Conservation (phyloP, 2,888 invertebrate genomes). For the Cerastis rubricosa region DNA sequence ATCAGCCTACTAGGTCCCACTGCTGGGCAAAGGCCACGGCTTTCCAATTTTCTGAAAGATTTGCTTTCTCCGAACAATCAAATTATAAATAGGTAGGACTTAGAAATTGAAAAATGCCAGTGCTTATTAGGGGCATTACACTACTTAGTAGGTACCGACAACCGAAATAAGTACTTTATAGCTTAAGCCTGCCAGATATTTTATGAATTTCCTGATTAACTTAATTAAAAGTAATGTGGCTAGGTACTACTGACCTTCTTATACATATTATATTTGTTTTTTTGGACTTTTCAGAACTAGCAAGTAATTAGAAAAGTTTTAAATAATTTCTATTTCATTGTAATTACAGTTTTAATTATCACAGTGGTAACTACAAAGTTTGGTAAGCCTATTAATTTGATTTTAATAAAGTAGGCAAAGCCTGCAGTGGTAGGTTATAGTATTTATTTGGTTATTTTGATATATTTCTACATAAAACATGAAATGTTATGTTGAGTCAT, state of each 20-base stretch:
- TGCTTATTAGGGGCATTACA: no score
- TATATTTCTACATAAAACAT: not conserved
- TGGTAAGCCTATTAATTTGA: conserved; percentile 16
- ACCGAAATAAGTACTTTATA: no score
- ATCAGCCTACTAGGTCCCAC: no score
- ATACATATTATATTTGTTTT: not conserved
- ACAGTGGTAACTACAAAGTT: not conserved
- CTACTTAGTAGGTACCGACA: no score
- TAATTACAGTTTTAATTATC: not conserved
- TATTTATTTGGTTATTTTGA: not conserved
- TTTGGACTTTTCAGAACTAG: conserved; percentile 1
- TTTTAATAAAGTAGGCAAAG: conserved; percentile 1
- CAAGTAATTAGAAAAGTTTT: conserved; percentile 29
- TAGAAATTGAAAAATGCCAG: no score
- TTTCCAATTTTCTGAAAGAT: no score
- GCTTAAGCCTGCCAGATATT: not conserved
- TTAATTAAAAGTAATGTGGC: not conserved
- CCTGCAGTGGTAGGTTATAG: not conserved
- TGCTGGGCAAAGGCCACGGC: no score
- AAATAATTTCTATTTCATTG: conserved; percentile 21
- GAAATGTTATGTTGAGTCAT: not conserved
- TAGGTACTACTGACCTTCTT: not conserved
- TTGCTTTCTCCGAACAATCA: no score
- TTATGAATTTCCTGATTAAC: not conserved
- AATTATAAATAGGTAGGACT: no score